A percentile compares a stretch with the other conserved stretches of the same genome.
These are phyloP conservation scores for Acronicta leporina DNA, from an alignment of 2,888 invertebrate genomes.

Conservation along the genomic window DNA sequence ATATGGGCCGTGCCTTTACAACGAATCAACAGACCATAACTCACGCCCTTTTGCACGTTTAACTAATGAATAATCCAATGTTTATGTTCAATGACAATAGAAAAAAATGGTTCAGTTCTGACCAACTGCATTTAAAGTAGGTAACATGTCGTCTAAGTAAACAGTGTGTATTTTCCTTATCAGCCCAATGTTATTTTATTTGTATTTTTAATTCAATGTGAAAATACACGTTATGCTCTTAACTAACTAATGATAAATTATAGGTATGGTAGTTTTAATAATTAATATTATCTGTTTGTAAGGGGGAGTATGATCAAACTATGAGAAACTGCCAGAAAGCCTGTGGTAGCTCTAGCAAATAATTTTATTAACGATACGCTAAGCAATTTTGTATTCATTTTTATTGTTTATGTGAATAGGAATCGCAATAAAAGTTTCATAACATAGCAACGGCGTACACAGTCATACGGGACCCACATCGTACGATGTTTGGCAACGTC, in stretches of 20 bases:
- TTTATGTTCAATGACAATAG: conserved; percentile 58
- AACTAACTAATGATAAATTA: not conserved
- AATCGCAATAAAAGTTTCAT: conserved; percentile 61
- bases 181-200: conserved; percentile 4
- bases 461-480: conserved; percentile 68
- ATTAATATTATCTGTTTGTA: not conserved
- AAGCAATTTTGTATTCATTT: conserved; percentile 12
- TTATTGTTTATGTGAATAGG: conserved; percentile 42
- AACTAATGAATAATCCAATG: conserved; percentile 66
- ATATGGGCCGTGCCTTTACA: conserved; percentile 81
- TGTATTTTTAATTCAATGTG: not conserved
- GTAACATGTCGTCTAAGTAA: conserved; percentile 21
- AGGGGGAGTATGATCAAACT: conserved; percentile 15
- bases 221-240: conserved; percentile 4
- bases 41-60: conserved; percentile 71
- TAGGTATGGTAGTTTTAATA: not conserved
- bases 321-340: conserved; percentile 17
- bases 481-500: conserved; percentile 79
- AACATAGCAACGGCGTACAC: conserved; percentile 65
- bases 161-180: conserved; percentile 5
- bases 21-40: conserved; percentile 66
- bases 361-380: conserved; percentile 16
- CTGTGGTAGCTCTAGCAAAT: conserved; percentile 10
- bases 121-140: not conserved
- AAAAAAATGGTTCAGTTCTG: conserved; percentile 26